Evolutionary conservation across 2,888 invertebrate genomes (phyloP), one percentile per base, ranked within the genome.

Genomic region (Rhogogaster chlorosoma): DNA sequence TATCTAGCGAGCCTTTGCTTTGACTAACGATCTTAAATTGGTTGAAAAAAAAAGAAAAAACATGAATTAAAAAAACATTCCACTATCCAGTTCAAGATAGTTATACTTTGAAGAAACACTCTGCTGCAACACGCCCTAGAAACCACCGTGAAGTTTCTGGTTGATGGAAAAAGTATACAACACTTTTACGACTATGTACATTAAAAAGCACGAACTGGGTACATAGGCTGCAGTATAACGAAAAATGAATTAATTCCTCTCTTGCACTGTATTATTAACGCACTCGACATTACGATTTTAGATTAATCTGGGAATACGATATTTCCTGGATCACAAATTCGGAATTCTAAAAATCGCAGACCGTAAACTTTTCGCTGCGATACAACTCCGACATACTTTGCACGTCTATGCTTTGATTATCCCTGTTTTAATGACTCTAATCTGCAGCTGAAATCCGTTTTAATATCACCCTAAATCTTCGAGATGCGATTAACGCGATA

Each of bases 101-200:
- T 38, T 73, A n/a, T 67, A 32, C 71, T 71, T 71, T 71, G 32
- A 38, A 36, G 32, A 71, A 15, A 71, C 29, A 45, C 15, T 42
- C 49, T 22, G 26, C 75, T 45, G 29, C 26, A 45, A 29, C 61
- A 61, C 36, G 57, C 22, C 61, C 80, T 80, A 26, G 15, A 80
- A 80, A 80, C 61, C 80, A 61, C 80, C 80, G 80, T 80, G 61
- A 61, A 80, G 22, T 57, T 80, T 32, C 12, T 38, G 36, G 61
- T 80, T 22, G 10, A n/a, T n/a, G 9, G 6, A 75, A 75, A 42
- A 10, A 38, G 36, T 18, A 36, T 10, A 45, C 15, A 75, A 75
- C 3, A 26, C n/a, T 12, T 45, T 15, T 18, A 38, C 75, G 38
- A 29, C 22, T 7, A n/a, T n/a, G n/a, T n/a, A 75, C 42, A 26